Evolutionary conservation across 2,888 invertebrate genomes (phyloP), one percentile per base, ranked within the genome.

Genomic region (Protodeltote pygarga): DNA sequence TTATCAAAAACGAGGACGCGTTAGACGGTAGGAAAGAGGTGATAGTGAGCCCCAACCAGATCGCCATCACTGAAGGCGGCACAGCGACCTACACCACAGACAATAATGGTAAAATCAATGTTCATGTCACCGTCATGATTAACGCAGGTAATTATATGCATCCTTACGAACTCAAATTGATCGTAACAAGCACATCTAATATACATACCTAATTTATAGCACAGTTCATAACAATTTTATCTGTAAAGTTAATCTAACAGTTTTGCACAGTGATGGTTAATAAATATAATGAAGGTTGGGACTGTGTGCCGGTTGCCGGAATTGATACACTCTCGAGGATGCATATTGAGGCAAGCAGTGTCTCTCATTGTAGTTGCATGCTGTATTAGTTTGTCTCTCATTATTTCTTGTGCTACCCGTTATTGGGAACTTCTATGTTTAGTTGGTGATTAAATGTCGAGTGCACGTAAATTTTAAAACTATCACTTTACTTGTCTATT

Each of bases 71-170:
- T 47, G 92, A 93, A 40, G 92, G 92, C 69, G 89, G 93, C 57
- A 87, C 89, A 24, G 89, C 92, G 41, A 92, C 93, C 51, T 94
- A 95, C 89, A 93, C 94, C 67, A 94, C 95, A 66, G 95, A 95
- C 86, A 93, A 95, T 91, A 97, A 97, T 93, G 96, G 96, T 84
- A 97, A 97, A 93, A 96, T 96, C 92, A 96, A 96, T 93, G 96
- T 96, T 85, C 96, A 95, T 93, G 96, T 96, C 84, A 96, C 96
- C 83, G 96, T 96, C 88, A 95, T 96, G 92, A 97, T 97, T 80
- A 95, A 95, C 82, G 95, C 95, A 73, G 94, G 94, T 84, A 89
- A 92, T 87, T 91, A 91, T 90, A 89, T 91, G 90, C 92, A 90
- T 92, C 91, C 90, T 86, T 89, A 87, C 80, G 85, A 83, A 85